Evolutionary conservation across 1,140 invertebrate species (phyloP).

Genomic region (Coelopa frigida): DNA sequence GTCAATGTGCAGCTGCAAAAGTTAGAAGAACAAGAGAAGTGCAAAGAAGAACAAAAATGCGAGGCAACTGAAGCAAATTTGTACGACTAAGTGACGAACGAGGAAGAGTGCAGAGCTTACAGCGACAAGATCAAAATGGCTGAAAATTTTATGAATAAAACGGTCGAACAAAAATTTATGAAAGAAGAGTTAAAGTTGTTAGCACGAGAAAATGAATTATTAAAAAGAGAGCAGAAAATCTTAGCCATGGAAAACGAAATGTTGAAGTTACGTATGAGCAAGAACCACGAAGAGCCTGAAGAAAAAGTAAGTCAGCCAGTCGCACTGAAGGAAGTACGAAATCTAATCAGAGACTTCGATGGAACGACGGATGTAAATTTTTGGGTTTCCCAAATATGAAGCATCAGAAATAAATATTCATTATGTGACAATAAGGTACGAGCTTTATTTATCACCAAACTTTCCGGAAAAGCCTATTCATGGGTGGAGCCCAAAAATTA

Average conservation of each 20-base stretch:
- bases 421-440: background rate
- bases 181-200: too few species aligned
- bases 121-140: too few species aligned
- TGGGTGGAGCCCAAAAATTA: background rate
- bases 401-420: background rate
- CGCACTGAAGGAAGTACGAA: background rate
- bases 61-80: too few species aligned
- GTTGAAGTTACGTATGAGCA: too few species aligned
- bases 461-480: background rate
- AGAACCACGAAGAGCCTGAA: background rate
- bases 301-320: background rate
- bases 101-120: too few species aligned
- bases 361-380: too few species aligned
- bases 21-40: too few species aligned
- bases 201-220: background rate
- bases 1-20: too few species aligned
- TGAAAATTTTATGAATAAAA: too few species aligned
- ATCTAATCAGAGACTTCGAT: background rate
- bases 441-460: background rate
- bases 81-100: too few species aligned
- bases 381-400: background rate
- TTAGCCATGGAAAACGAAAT: background rate
- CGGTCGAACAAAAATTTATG: too few species aligned
- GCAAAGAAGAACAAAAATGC: too few species aligned
- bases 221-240: background rate